Conservation (phyloP, 2,888 invertebrate species). For the Ennomos fuscantarius region DNA sequence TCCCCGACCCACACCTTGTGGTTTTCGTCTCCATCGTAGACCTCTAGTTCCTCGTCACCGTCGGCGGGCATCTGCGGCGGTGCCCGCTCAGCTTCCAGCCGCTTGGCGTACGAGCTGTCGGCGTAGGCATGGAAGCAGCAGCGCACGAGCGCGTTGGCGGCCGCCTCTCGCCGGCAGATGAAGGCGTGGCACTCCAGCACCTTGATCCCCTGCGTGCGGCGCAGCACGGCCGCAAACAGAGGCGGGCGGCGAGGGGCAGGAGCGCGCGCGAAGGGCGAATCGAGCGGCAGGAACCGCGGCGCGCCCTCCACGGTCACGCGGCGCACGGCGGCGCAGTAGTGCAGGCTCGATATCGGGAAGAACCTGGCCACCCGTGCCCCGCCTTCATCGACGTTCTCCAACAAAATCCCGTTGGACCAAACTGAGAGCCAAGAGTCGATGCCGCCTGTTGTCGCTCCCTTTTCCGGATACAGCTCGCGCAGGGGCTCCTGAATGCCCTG, state of each 20-base stretch:
- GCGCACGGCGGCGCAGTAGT: constrained; percentile 98
- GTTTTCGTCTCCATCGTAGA: constrained; percentile 96
- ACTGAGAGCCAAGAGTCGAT: constrained; percentile 98
- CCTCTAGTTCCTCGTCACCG: constrained; percentile 90
- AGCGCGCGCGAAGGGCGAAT: constrained; percentile 97
- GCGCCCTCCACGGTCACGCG: constrained; percentile 91
- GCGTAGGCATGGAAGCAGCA: constrained; percentile 99
- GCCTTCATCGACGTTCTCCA: constrained; percentile 98
- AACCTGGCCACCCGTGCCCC: constrained; percentile 97
- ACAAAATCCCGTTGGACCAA: constrained; percentile 97
- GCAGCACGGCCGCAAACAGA: constrained; percentile 97
- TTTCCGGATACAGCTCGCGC: constrained; percentile 97
- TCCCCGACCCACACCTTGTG: constrained; percentile 97
- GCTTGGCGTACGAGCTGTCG: constrained; percentile 96
- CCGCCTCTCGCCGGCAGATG: constrained; percentile 97
- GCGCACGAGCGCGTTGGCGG: constrained; percentile 98
- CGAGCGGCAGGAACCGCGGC: constrained; percentile 96
- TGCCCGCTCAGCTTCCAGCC: constrained; percentile 87
- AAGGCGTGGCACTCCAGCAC: constrained; percentile 99
- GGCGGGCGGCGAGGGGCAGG: constrained; percentile 98
- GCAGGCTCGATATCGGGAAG: constrained; percentile 97
- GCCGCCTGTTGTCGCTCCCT: constrained; percentile 95
- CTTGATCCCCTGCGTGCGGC: constrained; percentile 98
- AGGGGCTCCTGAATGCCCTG: constrained; percentile 99
- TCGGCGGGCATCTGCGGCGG: constrained; percentile 72